Percentiles rank a stretch among this genome's conserved stretches.
Conservation (phyloP, 2,797 vertebrate species). For the Argyrosomus regius region DNA sequence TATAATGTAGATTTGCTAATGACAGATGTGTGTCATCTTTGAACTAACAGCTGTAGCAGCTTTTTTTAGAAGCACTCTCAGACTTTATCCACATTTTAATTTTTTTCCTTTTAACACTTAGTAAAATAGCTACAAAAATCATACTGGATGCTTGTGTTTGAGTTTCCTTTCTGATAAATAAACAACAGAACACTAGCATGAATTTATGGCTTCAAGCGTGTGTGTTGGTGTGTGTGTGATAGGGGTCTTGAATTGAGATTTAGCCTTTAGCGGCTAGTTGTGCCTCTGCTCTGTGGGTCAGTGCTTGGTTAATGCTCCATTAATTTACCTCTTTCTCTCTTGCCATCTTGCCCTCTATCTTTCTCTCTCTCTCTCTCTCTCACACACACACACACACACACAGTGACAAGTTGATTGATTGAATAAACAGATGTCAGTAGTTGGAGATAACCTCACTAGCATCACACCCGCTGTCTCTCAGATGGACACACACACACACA, state of each 20-base stretch:
- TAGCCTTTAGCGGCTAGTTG: constrained; percentile 77
- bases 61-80: neutral
- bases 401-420: constrained; percentile 96
- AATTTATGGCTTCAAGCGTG: neutral
- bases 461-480: constrained; percentile 69
- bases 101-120: neutral
- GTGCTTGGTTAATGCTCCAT: constrained; percentile 99
- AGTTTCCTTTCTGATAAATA: neutral
- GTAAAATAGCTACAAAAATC: neutral
- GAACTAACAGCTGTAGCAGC: neutral
- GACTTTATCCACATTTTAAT: neutral
- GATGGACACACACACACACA: constrained; percentile 43
- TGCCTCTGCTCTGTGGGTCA: constrained; percentile 96
- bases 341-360: constrained; percentile 80
- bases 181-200: neutral
- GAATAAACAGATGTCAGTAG: constrained; percentile 94
- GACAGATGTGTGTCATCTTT: neutral
- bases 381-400: constrained; percentile 80
- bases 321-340: constrained; percentile 97
- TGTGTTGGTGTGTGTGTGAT: neutral
- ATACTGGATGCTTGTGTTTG: neutral
- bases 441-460: constrained; percentile 79
- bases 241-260: constrained; percentile 59
- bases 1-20: neutral
- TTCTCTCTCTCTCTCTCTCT: constrained; percentile 62